These are phyloP conservation scores for Tinea pellionella DNA, from an alignment of 2,888 invertebrate species.

Conservation along the genomic window DNA sequence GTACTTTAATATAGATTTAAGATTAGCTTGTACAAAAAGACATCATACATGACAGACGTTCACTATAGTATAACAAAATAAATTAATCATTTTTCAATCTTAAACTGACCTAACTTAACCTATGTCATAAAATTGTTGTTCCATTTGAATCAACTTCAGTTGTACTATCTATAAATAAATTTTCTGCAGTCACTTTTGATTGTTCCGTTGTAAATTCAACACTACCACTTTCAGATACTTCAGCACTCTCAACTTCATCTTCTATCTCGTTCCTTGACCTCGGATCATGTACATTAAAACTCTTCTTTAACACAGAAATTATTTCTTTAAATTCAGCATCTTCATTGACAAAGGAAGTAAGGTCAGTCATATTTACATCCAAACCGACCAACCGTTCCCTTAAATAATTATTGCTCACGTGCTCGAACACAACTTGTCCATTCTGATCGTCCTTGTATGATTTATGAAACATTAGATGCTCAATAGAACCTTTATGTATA, in stretches of 20 bases:
- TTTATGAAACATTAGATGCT: not conserved
- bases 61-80: too few species aligned
- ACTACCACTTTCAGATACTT: not conserved
- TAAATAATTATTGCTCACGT: not conserved
- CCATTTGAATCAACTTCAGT: not conserved
- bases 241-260: not conserved
- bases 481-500: not conserved
- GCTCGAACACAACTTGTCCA: not conserved
- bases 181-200: not conserved
- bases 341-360: not conserved
- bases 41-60: too few species aligned
- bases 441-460: not conserved
- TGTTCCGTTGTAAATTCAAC: not conserved
- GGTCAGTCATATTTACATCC: not conserved
- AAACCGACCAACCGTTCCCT: not conserved
- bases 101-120: not conserved
- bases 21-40: too few species aligned
- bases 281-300: conserved; percentile 5
- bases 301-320: not conserved
- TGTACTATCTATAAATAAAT: not conserved
- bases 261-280: not conserved
- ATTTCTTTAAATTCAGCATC: not conserved
- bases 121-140: not conserved
- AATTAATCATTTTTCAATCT: too few species aligned
- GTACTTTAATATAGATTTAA: too few species aligned